Conservation (phyloP, 2,113 vertebrate genomes). For the Microtus ochrogaster region DNA sequence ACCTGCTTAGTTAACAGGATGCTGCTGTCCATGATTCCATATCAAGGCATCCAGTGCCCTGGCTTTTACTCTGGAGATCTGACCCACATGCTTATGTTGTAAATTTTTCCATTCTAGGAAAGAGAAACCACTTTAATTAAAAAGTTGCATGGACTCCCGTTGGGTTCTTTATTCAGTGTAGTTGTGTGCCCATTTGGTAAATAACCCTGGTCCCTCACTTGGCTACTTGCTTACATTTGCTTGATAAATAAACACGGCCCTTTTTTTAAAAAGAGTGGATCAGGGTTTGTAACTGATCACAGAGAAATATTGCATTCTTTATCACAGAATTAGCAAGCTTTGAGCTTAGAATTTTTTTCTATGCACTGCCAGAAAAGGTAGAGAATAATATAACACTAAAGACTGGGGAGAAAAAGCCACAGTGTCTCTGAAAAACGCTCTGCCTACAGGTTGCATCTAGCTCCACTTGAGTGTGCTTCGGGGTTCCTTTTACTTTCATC, state of each 20-base stretch:
- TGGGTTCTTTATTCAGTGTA: not conserved
- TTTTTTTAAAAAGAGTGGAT: not conserved
- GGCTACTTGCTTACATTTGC: not conserved
- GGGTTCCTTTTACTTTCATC: slow-evolving; percentile 14
- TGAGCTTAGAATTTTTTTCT: slow-evolving; percentile 37
- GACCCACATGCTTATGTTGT: not conserved
- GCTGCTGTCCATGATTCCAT: not conserved
- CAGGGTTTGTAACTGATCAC: not conserved
- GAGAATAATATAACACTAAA: not conserved
- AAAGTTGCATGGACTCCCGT: not conserved
- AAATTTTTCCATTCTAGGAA: not conserved
- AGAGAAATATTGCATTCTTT: slow-evolving; percentile 33
- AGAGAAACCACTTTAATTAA: not conserved
- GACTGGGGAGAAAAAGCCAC: not conserved
- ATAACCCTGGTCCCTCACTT: not conserved
- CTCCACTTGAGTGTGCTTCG: slow-evolving; percentile 24
- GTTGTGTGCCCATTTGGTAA: not conserved
- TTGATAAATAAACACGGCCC: not conserved
- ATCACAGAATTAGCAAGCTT: not conserved
- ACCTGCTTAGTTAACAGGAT: not conserved
- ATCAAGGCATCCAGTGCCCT: not conserved
- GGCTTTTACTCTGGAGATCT: not conserved
- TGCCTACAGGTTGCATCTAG: not conserved
- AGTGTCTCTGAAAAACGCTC: not conserved
- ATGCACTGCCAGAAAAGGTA: not conserved